These are phyloP conservation scores for Sminthurides aquaticus DNA, from an alignment of 2,888 invertebrate genomes.

Conservation along the genomic window DNA sequence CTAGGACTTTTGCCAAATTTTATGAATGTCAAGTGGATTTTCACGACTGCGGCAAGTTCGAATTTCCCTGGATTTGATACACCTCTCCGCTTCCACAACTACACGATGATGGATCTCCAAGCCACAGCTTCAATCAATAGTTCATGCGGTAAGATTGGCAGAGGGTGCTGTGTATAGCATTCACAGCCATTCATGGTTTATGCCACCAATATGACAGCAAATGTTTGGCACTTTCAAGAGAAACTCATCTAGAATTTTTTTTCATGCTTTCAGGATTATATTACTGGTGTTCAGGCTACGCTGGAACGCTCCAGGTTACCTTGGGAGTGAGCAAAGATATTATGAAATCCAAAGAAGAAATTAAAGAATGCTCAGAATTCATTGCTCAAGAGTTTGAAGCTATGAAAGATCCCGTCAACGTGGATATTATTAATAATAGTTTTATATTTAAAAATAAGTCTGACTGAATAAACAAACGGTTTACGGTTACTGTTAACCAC, in stretches of 20 bases:
- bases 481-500: too few species aligned
- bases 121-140: background rate
- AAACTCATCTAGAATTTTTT: too few species aligned
- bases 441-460: background rate
- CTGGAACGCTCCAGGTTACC: background rate
- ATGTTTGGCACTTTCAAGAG: too few species aligned
- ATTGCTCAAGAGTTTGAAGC: slow-evolving; percentile 1
- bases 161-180: background rate
- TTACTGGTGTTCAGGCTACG: background rate
- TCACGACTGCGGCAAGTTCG: background rate
- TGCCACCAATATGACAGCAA: too few species aligned
- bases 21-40: background rate
- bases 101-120: background rate
- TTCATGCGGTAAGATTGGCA: background rate
- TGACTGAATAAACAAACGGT: too few species aligned
- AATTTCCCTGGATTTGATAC: background rate
- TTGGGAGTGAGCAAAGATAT: background rate
- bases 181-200: too few species aligned
- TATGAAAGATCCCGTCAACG: background rate
- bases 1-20: background rate
- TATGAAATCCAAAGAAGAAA: background rate
- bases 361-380: background rate
- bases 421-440: background rate
- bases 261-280: background rate
- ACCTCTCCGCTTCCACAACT: background rate